Evolutionary conservation across 2,888 invertebrate genomes (phyloP).

Genomic region (Adela reaumurella): DNA sequence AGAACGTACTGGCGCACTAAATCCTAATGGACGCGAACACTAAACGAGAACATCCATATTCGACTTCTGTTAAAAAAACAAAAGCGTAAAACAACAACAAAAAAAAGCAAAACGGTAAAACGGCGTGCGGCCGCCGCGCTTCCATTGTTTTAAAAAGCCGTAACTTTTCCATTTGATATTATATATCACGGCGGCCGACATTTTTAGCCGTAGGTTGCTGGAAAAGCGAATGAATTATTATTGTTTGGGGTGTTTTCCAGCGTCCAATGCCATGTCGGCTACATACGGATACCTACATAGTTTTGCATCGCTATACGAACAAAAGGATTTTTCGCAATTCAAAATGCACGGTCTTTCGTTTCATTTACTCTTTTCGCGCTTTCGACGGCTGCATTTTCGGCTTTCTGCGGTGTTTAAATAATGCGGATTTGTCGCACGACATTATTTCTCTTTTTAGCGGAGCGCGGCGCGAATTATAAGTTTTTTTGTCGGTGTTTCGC

Average conservation of each 20-base stretch:
- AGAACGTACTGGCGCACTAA: neutral
- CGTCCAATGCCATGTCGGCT: slow-evolving; percentile 43
- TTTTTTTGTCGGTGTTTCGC: too few species aligned
- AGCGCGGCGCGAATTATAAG: too few species aligned
- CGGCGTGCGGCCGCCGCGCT: slow-evolving; percentile 21
- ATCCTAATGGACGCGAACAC: neutral
- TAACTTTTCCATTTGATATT: slow-evolving; percentile 51
- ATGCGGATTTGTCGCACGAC: slow-evolving; percentile 36
- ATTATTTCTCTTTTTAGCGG: neutral
- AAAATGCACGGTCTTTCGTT: slow-evolving; percentile 50
- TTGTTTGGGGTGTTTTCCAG: slow-evolving; percentile 45
- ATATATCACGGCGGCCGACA: slow-evolving; percentile 51
- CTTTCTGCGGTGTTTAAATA: slow-evolving; percentile 47
- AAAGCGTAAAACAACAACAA: too few species aligned
- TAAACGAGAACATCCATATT: neutral
- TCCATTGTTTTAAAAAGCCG: slow-evolving; percentile 51
- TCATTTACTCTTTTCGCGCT: slow-evolving; percentile 52
- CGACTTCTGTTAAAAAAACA: slow-evolving; percentile 15
- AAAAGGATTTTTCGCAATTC: slow-evolving; percentile 52
- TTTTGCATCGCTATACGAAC: slow-evolving; percentile 23
- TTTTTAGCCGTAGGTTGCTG: slow-evolving; percentile 56
- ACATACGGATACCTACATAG: neutral
- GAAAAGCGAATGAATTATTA: slow-evolving; percentile 54
- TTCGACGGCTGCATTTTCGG: slow-evolving; percentile 49
- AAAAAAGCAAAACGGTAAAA: neutral